phyloP scores from a whole-genome alignment of 2,113 vertebrate species.

The Scortum barcoo region DNA sequence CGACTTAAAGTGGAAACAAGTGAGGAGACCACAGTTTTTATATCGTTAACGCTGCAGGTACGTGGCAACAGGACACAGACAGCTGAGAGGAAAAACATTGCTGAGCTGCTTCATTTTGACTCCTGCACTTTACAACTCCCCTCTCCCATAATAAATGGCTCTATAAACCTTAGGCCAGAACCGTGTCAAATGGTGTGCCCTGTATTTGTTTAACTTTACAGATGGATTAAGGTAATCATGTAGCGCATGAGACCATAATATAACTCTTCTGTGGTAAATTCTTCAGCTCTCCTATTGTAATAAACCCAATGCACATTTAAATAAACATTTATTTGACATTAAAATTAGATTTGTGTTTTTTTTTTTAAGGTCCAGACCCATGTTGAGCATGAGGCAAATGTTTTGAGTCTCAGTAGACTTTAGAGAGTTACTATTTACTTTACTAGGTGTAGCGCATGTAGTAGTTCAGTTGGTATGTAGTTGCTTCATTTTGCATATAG shows the following conservation, averaged over 20 bases:
- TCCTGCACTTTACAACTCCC: conserved; percentile 22
- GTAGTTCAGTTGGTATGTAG: neutral
- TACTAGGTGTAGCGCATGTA: neutral
- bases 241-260: neutral
- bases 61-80: conserved; percentile 38
- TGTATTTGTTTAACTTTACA: neutral
- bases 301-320: neutral
- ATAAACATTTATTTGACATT: neutral
- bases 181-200: neutral
- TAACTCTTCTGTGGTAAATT: too few species aligned
- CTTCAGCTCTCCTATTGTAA: neutral
- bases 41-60: conserved; percentile 39
- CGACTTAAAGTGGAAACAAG: conserved; percentile 16
- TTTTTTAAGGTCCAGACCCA: neutral
- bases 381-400: neutral
- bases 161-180: neutral
- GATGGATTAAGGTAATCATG: neutral
- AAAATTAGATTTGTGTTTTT: neutral
- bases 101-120: conserved; percentile 57
- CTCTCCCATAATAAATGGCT: neutral
- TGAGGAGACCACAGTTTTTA: conserved; percentile 37
- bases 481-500: neutral
- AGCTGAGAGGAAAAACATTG: conserved; percentile 60
- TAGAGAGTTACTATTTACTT: neutral
- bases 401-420: neutral